phyloP scores from a whole-genome alignment of 1,140 invertebrate genomes.

The Metaphire vulgaris region DNA sequence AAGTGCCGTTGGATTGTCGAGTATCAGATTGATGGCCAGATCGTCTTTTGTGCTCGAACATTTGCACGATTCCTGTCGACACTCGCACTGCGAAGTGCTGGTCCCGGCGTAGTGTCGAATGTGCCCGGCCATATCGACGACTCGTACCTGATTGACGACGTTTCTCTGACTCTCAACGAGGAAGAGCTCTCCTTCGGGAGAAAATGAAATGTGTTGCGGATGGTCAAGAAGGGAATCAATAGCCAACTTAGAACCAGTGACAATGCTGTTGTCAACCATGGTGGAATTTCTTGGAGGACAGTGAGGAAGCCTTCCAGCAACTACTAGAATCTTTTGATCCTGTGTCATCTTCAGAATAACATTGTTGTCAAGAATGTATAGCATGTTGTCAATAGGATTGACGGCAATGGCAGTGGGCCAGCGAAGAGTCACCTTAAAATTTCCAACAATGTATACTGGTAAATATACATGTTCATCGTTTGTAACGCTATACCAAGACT shows the following conservation, averaged over 20 bases:
- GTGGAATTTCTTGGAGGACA: constrained; percentile 64
- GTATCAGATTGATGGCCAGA: constrained; percentile 82
- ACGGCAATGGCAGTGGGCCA: constrained; percentile 92
- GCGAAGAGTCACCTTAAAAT: constrained; percentile 69
- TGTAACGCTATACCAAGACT: not conserved
- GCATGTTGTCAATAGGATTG: constrained; percentile 83
- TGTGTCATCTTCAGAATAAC: constrained; percentile 86
- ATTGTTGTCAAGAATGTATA: constrained; percentile 92
- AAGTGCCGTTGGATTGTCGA: constrained; percentile 84
- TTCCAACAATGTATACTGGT: constrained; percentile 3
- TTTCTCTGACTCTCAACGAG: constrained; percentile 87
- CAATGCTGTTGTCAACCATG: constrained; percentile 32
- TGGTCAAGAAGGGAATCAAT: constrained; percentile 77
- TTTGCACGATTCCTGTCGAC: constrained; percentile 71
- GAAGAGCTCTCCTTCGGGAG: constrained; percentile 83
- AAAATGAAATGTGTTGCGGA: constrained; percentile 86
- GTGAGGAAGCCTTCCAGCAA: constrained; percentile 82
- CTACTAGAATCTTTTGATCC: constrained; percentile 79
- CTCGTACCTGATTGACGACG: constrained; percentile 76
- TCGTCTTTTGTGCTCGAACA: constrained; percentile 75
- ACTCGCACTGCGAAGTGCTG: constrained; percentile 90
- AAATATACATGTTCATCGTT: not conserved
- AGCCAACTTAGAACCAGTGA: constrained; percentile 29
- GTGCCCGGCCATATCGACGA: constrained; percentile 84
- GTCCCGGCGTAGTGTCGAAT: constrained; percentile 83